These are phyloP conservation scores for Cremastobaeus sp. DNA, from an alignment of 2,888 invertebrate genomes.

Conservation along the genomic window DNA sequence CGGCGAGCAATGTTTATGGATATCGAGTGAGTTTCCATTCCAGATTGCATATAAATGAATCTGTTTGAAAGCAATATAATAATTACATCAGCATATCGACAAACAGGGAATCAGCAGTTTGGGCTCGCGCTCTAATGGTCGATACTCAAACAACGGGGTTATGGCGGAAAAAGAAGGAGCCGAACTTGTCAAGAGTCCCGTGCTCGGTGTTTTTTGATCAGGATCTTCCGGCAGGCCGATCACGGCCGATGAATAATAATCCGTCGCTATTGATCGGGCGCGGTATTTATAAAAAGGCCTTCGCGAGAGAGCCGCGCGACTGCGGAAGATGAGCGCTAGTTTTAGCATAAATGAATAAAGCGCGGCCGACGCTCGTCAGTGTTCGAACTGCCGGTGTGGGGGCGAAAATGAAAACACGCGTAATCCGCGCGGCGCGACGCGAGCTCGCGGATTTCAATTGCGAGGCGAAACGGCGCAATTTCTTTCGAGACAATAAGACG, in stretches of 20 bases:
- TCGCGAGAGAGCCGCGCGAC: constrained; percentile 8
- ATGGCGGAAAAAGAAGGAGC: constrained; percentile 24
- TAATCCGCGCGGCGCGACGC: too few species aligned
- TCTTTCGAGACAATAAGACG: too few species aligned
- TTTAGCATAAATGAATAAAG: constrained; percentile 38
- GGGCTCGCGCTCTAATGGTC: constrained; percentile 54
- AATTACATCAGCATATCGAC: constrained; percentile 79
- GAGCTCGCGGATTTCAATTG: too few species aligned
- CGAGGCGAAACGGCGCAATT: constrained; percentile 77
- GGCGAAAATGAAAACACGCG: constrained; percentile 53
- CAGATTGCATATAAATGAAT: constrained; percentile 23
- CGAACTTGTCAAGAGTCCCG: constrained; percentile 16
- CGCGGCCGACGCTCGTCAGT: too few species aligned
- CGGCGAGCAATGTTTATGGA: constrained; percentile 17
- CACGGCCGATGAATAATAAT: constrained; percentile 41
- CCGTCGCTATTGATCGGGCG: constrained; percentile 35
- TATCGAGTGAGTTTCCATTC: constrained; percentile 1
- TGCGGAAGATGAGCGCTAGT: constrained; percentile 11
- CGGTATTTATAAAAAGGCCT: constrained; percentile 33
- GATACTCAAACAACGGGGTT: constrained; percentile 64
- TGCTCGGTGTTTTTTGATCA: constrained; percentile 30
- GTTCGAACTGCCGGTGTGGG: not conserved
- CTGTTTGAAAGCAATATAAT: constrained; percentile 74
- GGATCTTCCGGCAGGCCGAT: too few species aligned
- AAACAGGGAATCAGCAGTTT: constrained; percentile 76